These are phyloP conservation scores for Hystrix cristata DNA, from an alignment of 2,113 vertebrate genomes.

Conservation along the genomic window DNA sequence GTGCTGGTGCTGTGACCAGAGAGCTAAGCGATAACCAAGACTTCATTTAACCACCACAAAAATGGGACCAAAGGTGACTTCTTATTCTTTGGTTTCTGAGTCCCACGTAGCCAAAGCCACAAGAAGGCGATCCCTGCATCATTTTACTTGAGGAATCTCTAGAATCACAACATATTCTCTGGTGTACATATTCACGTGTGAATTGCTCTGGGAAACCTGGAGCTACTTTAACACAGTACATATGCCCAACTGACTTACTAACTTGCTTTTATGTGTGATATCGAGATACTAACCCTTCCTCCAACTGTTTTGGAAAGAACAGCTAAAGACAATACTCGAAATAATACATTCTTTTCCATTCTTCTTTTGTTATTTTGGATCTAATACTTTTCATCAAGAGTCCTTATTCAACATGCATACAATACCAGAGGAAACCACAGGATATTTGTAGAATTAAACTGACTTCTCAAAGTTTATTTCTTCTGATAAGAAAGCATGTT, in stretches of 20 bases:
- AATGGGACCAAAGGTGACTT: neutral
- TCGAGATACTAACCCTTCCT: neutral
- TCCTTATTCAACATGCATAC: neutral
- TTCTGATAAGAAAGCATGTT: slow-evolving; percentile 76
- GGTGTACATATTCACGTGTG: neutral
- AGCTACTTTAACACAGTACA: neutral
- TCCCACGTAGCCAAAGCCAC: neutral
- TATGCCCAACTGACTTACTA: neutral
- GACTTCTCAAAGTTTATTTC: slow-evolving; percentile 75
- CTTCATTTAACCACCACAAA: neutral
- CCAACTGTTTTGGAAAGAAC: slow-evolving; percentile 11
- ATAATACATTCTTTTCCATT: slow-evolving; percentile 14
- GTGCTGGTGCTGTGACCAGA: neutral
- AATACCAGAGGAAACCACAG: slow-evolving; percentile 62
- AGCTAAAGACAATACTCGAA: slow-evolving; percentile 21
- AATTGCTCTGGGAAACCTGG: neutral
- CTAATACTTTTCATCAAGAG: slow-evolving; percentile 44
- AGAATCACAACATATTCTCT: neutral
- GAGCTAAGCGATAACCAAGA: neutral
- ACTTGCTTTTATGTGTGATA: neutral
- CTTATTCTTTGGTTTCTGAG: slow-evolving; percentile 15
- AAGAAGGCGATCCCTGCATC: neutral
- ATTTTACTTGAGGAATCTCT: neutral
- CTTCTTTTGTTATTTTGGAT: slow-evolving; percentile 56
- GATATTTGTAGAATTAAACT: slow-evolving; percentile 63